Conservation (phyloP, 2,888 invertebrate species). For the Tuberolachnus salignus region DNA sequence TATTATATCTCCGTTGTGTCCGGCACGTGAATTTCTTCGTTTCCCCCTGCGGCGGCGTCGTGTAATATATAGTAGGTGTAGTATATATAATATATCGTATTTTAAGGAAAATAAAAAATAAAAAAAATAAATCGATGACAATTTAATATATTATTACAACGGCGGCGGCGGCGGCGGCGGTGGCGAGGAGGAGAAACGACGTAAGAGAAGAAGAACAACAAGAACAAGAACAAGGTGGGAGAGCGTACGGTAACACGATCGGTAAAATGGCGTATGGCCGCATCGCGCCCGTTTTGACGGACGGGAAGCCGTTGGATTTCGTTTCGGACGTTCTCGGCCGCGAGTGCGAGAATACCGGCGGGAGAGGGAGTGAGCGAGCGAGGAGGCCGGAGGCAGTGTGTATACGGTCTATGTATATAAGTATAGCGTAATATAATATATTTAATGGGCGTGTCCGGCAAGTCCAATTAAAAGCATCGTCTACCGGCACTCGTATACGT, state of each 20-base stretch:
- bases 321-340: slow-evolving; percentile 24
- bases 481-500: neutral
- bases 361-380: too few species aligned
- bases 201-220: neutral
- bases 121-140: too few species aligned
- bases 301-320: slow-evolving; percentile 40
- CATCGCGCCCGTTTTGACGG: neutral
- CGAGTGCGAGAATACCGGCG: neutral
- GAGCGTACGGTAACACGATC: slow-evolving; percentile 45
- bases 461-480: slow-evolving; percentile 53
- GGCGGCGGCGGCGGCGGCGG: too few species aligned
- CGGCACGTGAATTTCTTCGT: neutral
- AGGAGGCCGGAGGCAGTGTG: slow-evolving; percentile 10
- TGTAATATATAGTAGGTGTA: too few species aligned
- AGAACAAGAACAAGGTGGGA: neutral
- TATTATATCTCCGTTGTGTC: neutral
- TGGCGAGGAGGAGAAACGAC: neutral
- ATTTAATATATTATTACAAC: too few species aligned
- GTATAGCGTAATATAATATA: slow-evolving; percentile 9
- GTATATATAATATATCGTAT: too few species aligned
- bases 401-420: neutral
- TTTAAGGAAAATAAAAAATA: too few species aligned
- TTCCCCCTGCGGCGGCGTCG: too few species aligned
- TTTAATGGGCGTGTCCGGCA: slow-evolving; percentile 23
- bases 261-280: slow-evolving; percentile 46